Conservation (phyloP, 2,113 vertebrate species). For the Carettochelys insculpta region DNA sequence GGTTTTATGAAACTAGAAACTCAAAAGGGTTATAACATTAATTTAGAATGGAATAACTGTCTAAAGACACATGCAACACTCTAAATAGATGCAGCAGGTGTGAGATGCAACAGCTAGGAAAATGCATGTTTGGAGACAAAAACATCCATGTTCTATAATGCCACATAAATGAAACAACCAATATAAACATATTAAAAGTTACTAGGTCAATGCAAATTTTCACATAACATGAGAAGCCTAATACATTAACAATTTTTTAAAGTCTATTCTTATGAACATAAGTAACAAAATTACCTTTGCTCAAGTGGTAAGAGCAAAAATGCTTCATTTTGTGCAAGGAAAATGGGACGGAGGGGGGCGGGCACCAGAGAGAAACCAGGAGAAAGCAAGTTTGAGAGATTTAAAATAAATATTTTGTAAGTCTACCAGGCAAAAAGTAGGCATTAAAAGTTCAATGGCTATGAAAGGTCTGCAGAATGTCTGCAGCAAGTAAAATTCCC, state of each 20-base stretch:
- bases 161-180: background rate
- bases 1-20: constrained; percentile 49
- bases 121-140: background rate
- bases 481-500: background rate
- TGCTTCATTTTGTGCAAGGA: background rate
- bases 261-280: no score
- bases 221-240: background rate
- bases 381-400: no score
- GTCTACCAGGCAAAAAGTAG: background rate
- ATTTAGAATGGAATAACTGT: constrained; percentile 48
- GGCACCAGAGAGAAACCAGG: no score
- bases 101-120: background rate
- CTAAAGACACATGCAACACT: constrained; percentile 19
- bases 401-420: background rate
- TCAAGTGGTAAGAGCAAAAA: no score
- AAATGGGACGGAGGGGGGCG: constrained; percentile 3
- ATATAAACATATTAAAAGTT: background rate
- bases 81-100: constrained; percentile 7
- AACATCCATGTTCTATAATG: background rate
- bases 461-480: background rate
- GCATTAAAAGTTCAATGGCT: background rate
- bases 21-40: constrained; percentile 40
- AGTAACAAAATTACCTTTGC: background rate
- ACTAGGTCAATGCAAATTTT: background rate
- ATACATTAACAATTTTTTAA: no score